Evolutionary conservation across 1,140 invertebrate genomes (phyloP).

Genomic region (Lepidurus couesii): DNA sequence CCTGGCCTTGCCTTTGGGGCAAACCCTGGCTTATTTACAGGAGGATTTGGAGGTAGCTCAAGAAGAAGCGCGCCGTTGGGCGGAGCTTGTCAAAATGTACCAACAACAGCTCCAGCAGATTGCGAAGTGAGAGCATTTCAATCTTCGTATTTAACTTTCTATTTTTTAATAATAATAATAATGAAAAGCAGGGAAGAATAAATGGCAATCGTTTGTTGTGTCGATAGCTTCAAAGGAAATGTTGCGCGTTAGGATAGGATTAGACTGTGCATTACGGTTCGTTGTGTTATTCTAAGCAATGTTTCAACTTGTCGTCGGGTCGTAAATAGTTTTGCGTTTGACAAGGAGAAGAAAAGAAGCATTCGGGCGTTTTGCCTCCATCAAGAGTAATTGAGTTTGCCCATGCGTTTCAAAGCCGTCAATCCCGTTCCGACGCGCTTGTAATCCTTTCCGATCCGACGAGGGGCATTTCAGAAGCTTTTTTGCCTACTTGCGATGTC

Average conservation of each 20-base stretch:
- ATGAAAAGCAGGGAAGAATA: too few species aligned
- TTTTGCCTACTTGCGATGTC: background rate
- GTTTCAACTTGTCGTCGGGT: too few species aligned
- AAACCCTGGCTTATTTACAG: background rate
- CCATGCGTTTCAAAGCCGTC: conserved; percentile 15
- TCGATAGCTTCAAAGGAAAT: too few species aligned
- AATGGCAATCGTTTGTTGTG: too few species aligned
- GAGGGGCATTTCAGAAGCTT: background rate
- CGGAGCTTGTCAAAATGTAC: background rate
- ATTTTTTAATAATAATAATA: too few species aligned
- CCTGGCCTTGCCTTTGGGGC: background rate
- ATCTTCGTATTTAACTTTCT: background rate
- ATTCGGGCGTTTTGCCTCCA: background rate
- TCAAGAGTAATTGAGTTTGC: conserved; percentile 15
- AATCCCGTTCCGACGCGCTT: conserved; percentile 2
- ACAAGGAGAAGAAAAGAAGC: background rate
- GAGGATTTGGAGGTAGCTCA: background rate
- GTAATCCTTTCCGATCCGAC: background rate
- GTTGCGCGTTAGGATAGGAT: too few species aligned
- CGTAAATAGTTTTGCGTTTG: background rate
- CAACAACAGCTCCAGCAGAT: background rate
- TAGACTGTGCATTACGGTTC: too few species aligned
- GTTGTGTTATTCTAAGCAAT: too few species aligned
- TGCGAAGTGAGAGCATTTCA: background rate
- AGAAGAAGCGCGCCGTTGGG: background rate